Base-by-base conservation (phyloP, 2,113 vertebrate genomes). In the Phyllostomus hastatus region DNA sequence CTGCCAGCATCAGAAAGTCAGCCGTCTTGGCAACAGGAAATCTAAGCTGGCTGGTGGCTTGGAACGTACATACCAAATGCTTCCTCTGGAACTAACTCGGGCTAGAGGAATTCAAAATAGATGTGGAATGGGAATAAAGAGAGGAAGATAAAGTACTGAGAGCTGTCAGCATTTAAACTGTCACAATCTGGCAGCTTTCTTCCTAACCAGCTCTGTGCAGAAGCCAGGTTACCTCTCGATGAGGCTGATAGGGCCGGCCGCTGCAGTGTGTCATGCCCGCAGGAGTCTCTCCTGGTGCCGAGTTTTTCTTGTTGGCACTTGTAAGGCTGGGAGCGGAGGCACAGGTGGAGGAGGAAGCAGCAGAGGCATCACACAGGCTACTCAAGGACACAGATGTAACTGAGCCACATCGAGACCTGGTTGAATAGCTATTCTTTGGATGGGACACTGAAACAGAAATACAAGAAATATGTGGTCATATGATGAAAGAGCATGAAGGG, bases 371-470 rank as follows among this genome's bases (percentile, higher is more conserved):
- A 31, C 97, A 84, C 0, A 98, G 98, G 84, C 97, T 96, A 84
- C 98, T 97, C 73, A 98, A 95, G 5, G 99, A 98, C 0, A 64
- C 4, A 5, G 99, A 98, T 0, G 98, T 96, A 16, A 97, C 96
- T 2, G 99, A 99, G 98, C 98, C 98, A 93, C 99, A 99, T 1
- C 99, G 99, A 10, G 99, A 99, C 1, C 99, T 98, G 81, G 98
- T 98, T 7, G 99, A 99, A 95, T 99, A 99, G 89, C 99, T 99
- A 52, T 99, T 99, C 97, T 99, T 99, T 61, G 99, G 99, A 73
- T 99, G 99, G 90, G 99, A 99, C 94, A 99, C 99, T 99, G 94
- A 33, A 97, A 98, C 10, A 79, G 83, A 98, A 97, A 96, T 2
- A 50, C 0, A 90, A 87, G 20, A 46, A 84, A 31, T n/a, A 43